Conservation (phyloP, 92 coral and sea anemone genomes). For the Epizoanthus scotinus region DNA sequence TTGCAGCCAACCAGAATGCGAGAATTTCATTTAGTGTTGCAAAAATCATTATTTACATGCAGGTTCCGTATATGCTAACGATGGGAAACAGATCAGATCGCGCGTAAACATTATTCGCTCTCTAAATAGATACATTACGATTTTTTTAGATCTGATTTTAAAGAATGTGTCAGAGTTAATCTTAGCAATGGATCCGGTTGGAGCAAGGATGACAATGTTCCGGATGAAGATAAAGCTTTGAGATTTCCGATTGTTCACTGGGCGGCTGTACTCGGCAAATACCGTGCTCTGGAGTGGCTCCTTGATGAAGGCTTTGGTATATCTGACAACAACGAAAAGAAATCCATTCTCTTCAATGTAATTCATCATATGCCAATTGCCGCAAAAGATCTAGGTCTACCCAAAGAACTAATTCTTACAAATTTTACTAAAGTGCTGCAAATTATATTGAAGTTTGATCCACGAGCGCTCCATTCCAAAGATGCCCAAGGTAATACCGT, state of each 20-base stretch:
- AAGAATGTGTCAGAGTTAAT: not conserved
- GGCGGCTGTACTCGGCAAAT: constrained; percentile 21
- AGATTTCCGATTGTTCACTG: constrained; percentile 12
- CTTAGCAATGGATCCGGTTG: not conserved
- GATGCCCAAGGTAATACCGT: not conserved
- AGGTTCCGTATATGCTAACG: too few species aligned
- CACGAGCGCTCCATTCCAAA: not conserved
- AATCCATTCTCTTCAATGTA: not conserved
- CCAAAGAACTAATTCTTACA: not conserved
- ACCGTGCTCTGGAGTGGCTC: constrained; percentile 21
- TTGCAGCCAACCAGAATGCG: too few species aligned
- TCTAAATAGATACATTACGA: too few species aligned
- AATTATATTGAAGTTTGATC: not conserved
- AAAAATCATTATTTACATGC: too few species aligned
- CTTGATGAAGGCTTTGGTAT: not conserved
- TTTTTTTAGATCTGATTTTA: not conserved
- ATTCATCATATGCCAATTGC: constrained; percentile 12
- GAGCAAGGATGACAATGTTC: not conserved
- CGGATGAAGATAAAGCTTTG: not conserved
- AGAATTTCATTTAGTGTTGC: too few species aligned
- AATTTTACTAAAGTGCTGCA: constrained; percentile 8
- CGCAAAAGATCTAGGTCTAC: not conserved
- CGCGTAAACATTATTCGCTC: too few species aligned
- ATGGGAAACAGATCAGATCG: too few species aligned
- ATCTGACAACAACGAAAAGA: not conserved